Base-by-base conservation (phyloP, 2,888 invertebrate species). In the Tenodera sinensis region DNA sequence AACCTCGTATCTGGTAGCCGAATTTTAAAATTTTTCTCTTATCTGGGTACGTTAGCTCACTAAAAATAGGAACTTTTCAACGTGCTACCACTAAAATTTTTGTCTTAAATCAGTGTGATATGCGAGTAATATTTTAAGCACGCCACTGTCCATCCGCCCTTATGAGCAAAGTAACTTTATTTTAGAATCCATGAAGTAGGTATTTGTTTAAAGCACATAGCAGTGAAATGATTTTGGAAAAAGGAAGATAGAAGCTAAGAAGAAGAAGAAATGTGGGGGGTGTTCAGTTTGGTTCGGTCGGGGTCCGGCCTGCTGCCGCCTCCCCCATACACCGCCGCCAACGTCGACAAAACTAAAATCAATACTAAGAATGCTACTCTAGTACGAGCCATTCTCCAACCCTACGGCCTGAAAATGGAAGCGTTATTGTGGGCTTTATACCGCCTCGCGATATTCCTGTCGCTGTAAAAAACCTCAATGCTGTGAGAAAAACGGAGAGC, bases 261-360 rank as follows among this genome's bases (percentile, higher is more conserved):
- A 81, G 71, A 71, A 87, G 81, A 28, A 71, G 71, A 71, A 87
- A 28, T n/a, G 20, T 71, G 71, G 54, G 54, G 54, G 20, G n/a
- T n/a, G n/a, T 71, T 71, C 54, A 20, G 20, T 71, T 71, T 71
- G 54, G 54, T 71, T 71, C 54, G 54, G 20, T 71, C 54, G 54
- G 54, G 54, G 54, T 71, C 54, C 54, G 54, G 54, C 54, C 34
- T 27, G 87, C 87, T 81, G 86, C 54, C 87, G 28, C 83, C 87
- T 34, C 87, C 87, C 86, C 87, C 87, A 87, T 83, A 81, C 87
- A 28, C 28, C 87, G 83, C 28, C 87, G 82, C 81, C 87, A 83
- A 87, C 87, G 87, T 82, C 87, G 83, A 87, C 87, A 87, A 87
- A 87, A 87, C 87, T 87, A 87, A 87, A 87, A 87, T 87, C 87